Percentiles rank a stretch among this genome's conserved stretches.
Conservation (phyloP, 2,888 invertebrate genomes). For the Encarsia formosa region DNA sequence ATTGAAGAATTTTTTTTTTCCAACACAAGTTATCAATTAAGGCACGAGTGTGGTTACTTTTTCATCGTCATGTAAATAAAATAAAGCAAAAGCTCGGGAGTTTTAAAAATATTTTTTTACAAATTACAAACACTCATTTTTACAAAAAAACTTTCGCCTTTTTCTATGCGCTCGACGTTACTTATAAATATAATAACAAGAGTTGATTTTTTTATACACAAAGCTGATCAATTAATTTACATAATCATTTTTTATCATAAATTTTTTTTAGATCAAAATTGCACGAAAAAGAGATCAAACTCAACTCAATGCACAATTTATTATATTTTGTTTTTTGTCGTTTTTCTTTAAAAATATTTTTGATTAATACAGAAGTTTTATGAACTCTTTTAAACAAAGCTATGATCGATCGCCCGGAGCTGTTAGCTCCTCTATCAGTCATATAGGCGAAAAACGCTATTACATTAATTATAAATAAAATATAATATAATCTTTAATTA, state of each 20-base stretch:
- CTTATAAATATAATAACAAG: conserved; percentile 29
- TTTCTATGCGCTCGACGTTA: conserved; percentile 17
- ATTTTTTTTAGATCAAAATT: conserved; percentile 19
- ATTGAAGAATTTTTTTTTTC: not conserved
- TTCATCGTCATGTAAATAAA: conserved; percentile 11
- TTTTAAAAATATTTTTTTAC: conserved; percentile 17
- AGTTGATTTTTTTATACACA: conserved; percentile 18
- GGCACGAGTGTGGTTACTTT: conserved; percentile 17
- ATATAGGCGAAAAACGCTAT: conserved; percentile 33
- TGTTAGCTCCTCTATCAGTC: conserved; percentile 33
- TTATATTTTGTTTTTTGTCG: not conserved
- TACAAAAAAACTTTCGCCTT: not conserved
- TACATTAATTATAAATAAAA: not conserved
- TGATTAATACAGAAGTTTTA: conserved; percentile 34
- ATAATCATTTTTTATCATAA: conserved; percentile 3
- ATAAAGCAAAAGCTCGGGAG: conserved; percentile 16
- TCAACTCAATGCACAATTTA: too few species aligned
- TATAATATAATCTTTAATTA: conserved; percentile 29
- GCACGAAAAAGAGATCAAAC: conserved; percentile 22
- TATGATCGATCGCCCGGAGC: conserved; percentile 25
- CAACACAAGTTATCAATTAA: conserved; percentile 10
- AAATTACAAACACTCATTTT: conserved; percentile 12
- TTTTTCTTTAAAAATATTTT: conserved; percentile 24
- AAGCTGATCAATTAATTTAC: conserved; percentile 2
- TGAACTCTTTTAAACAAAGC: conserved; percentile 42